These are phyloP conservation scores for Drosophila robusta DNA, from an alignment of 2,888 invertebrate genomes.

Conservation along the genomic window DNA sequence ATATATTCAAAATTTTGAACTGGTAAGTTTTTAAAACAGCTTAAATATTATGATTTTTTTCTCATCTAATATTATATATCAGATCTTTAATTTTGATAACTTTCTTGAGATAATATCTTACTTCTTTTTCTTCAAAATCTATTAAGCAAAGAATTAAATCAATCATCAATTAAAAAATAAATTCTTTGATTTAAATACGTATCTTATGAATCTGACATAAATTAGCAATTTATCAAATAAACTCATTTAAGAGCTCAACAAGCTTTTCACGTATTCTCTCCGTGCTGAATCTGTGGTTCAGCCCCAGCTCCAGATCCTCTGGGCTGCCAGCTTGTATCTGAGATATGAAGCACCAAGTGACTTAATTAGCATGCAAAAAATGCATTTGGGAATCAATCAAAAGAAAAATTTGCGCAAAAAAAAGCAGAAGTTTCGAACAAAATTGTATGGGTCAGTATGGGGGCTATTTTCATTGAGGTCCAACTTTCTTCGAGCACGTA, in stretches of 20 bases:
- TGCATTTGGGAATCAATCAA: constrained; percentile 69
- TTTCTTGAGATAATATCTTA: not conserved
- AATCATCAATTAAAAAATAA: not conserved
- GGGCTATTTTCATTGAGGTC: constrained; percentile 37
- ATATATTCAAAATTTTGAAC: no score
- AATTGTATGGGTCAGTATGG: constrained; percentile 8
- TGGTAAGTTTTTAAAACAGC: no score
- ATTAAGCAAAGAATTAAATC: constrained; percentile 11
- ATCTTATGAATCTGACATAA: constrained; percentile 28
- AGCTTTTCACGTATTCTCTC: not conserved
- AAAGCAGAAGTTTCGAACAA: not conserved
- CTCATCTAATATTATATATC: not conserved
- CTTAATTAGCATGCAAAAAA: constrained; percentile 75
- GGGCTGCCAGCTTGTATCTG: no score
- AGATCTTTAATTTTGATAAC: not conserved
- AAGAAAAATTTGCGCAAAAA: constrained; percentile 22
- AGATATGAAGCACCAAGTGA: constrained; percentile 48
- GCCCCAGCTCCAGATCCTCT: not conserved
- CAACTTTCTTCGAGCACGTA: constrained; percentile 64
- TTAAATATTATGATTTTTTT: not conserved
- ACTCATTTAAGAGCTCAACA: constrained; percentile 13
- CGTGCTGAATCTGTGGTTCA: no score
- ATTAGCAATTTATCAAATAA: constrained; percentile 46
- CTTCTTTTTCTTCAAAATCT: not conserved
- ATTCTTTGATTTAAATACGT: constrained; percentile 6